Conservation (phyloP, 1,140 invertebrate species). For the silkworm (Bombyx mori) region DNA sequence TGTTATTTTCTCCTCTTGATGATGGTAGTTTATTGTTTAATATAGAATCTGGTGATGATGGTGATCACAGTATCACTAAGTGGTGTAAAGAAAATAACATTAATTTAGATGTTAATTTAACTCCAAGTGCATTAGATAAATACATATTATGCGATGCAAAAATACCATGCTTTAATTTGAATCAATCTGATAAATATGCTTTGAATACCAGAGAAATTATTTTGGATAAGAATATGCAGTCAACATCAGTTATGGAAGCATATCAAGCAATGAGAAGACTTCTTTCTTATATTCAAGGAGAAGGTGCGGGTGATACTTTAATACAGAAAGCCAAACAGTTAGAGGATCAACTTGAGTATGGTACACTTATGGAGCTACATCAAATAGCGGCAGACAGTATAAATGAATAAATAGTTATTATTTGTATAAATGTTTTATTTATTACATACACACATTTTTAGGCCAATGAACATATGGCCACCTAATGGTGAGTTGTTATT, state of each 20-base stretch:
- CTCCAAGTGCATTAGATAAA: constrained; percentile 18
- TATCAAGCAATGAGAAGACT: constrained; percentile 27
- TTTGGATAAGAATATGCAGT: constrained; percentile 11
- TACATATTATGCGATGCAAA: constrained; percentile 22
- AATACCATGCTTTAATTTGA: constrained; percentile 13
- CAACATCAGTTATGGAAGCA: constrained; percentile 19
- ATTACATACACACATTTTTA: no score
- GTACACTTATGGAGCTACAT: constrained; percentile 23
- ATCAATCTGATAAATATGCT: constrained; percentile 8
- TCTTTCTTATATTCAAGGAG: constrained; percentile 21
- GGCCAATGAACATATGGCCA: no score
- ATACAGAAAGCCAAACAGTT: constrained; percentile 21
- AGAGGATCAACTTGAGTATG: constrained; percentile 26
- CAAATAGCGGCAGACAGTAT: constrained; percentile 17
- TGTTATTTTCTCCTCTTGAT: constrained; percentile 15
- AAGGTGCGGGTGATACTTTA: constrained; percentile 13
- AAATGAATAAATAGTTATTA: constrained; percentile 17
- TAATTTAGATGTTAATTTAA: constrained; percentile 12
- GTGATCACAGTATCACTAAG: constrained; percentile 18
- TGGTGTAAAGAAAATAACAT: constrained; percentile 24
- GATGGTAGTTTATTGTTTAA: constrained; percentile 21
- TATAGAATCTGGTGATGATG: constrained; percentile 12
- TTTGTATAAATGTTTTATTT: background rate
- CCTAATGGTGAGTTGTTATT: no score
- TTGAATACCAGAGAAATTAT: constrained; percentile 12